Conservation (phyloP, 53 echinoderm and acorn worm species). For the Holothuria leucospilota region DNA sequence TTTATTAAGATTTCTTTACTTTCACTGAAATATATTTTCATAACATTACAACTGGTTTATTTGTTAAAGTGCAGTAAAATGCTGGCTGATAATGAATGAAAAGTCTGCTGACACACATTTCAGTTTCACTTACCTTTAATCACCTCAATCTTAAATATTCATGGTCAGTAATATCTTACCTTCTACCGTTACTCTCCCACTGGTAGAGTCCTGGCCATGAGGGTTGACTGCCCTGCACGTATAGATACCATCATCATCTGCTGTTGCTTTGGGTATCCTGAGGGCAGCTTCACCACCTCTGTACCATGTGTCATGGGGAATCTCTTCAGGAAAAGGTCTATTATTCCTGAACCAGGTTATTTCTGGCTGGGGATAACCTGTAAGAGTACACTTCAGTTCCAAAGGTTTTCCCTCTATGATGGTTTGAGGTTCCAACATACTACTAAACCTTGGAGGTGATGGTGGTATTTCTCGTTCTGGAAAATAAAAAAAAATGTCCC, state of each 20-base stretch:
- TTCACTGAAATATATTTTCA: no score
- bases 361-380: constrained; percentile 52
- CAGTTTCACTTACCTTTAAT: no score
- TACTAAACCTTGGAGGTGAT: constrained; percentile 36
- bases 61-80: no score
- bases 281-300: constrained; percentile 69
- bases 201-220: constrained; percentile 68
- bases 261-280: constrained; percentile 38
- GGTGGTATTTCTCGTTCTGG: constrained; percentile 27
- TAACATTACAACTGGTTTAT: no score
- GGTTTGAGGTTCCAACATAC: constrained; percentile 34
- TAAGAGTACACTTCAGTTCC: constrained; percentile 62
- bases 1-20: no score
- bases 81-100: no score
- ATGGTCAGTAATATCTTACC: constrained; percentile 44
- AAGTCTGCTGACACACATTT: no score
- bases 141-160: no score
- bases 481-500: neutral
- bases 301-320: constrained; percentile 60
- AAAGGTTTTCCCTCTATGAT: constrained; percentile 47
- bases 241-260: constrained; percentile 77
- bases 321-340: constrained; percentile 60
- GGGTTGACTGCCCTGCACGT: constrained; percentile 72
- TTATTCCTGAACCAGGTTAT: constrained; percentile 78
- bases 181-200: constrained; percentile 68